Conservation (phyloP, 2,888 invertebrate species). For the Heliconius ethilla region DNA sequence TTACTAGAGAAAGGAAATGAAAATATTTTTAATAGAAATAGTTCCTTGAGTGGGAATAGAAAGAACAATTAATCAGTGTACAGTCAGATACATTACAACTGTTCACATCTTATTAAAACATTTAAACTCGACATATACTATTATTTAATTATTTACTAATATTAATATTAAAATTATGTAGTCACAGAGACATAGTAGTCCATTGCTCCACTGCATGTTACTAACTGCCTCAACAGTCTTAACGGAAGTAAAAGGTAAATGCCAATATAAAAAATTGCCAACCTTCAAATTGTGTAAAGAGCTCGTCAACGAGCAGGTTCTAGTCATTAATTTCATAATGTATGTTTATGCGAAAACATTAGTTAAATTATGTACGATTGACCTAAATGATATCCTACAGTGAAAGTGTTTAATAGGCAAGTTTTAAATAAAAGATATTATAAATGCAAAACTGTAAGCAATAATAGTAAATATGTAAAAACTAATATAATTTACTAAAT, state of each 20-base stretch:
- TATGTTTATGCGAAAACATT: background rate
- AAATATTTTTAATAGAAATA: background rate
- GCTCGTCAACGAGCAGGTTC: slow-evolving; percentile 7
- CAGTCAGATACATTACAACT: too few species aligned
- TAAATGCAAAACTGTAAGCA: background rate
- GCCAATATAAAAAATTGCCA: slow-evolving; percentile 10
- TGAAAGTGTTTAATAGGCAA: background rate
- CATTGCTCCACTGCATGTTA: background rate
- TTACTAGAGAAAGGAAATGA: background rate
- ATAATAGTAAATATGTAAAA: background rate
- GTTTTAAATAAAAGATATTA: background rate
- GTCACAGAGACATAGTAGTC: background rate
- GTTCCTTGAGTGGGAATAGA: background rate
- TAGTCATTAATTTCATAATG: slow-evolving; percentile 15
- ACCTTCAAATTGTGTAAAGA: slow-evolving; percentile 15
- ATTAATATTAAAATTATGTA: too few species aligned
- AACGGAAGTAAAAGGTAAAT: slow-evolving; percentile 14
- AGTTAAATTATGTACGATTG: background rate
- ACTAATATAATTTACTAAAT: background rate
- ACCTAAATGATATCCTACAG: slow-evolving; percentile 1
- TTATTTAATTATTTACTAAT: background rate
- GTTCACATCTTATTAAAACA: too few species aligned
- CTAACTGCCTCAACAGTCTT: slow-evolving; percentile 3
- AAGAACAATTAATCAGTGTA: too few species aligned
- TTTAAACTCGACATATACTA: too few species aligned